A percentile compares a stretch with the other conserved stretches of the same genome.
phyloP scores from a whole-genome alignment of 1,140 invertebrate genomes.

The Drosophila sp. region DNA sequence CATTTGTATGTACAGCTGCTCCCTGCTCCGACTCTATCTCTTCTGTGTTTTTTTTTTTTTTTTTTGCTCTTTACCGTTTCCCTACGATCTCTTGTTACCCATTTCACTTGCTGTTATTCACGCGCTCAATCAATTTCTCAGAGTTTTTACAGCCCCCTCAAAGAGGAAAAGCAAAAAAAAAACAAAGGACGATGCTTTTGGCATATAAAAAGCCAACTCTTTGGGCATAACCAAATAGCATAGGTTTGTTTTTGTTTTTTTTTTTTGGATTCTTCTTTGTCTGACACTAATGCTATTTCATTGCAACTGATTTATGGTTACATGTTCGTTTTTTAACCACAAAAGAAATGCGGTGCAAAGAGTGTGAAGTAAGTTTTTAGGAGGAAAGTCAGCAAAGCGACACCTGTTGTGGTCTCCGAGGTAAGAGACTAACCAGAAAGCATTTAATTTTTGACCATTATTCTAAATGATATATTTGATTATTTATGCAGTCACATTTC shows the following conservation, averaged over 20 bases:
- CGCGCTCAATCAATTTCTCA: constrained; percentile 82
- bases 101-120: constrained; percentile 77
- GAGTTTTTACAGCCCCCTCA: constrained; percentile 56
- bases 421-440: no score
- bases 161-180: not conserved
- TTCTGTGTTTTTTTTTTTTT: constrained; percentile 24
- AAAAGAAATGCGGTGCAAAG: not conserved
- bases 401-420: no score
- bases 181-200: not conserved
- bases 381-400: not conserved
- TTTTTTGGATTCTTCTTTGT: constrained; percentile 33
- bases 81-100: constrained; percentile 15
- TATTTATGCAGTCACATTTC: no score
- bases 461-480: no score
- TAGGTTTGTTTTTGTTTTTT: constrained; percentile 19
- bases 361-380: not conserved
- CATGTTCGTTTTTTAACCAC: constrained; percentile 33
- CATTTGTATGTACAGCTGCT: constrained; percentile 63
- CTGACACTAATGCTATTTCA: constrained; percentile 75
- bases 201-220: constrained; percentile 13
- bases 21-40: constrained; percentile 41
- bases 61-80: not conserved
- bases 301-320: constrained; percentile 70
- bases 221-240: constrained; percentile 11
- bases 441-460: no score